These are phyloP conservation scores for Aphidius gifuensis DNA, from an alignment of 1,140 invertebrate genomes.

Conservation along the genomic window DNA sequence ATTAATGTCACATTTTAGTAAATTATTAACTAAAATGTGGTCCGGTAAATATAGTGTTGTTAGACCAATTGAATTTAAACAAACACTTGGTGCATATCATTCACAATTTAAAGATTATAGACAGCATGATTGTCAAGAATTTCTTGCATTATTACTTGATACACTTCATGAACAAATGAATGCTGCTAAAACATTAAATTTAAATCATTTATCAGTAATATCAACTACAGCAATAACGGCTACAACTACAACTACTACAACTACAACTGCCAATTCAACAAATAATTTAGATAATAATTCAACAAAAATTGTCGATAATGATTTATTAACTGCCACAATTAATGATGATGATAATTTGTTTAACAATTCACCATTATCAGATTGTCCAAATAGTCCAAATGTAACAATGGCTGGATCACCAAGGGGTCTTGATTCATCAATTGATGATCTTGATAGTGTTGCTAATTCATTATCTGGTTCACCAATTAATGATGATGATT, in stretches of 20 bases:
- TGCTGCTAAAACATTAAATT: slow-evolving; percentile 44
- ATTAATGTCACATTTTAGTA: slow-evolving; percentile 58
- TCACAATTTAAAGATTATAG: slow-evolving; percentile 65
- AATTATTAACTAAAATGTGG: slow-evolving; percentile 64
- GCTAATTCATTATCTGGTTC: slow-evolving; percentile 45
- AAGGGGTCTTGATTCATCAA: slow-evolving; percentile 45
- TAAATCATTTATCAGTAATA: slow-evolving; percentile 34
- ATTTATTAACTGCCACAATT: slow-evolving; percentile 37
- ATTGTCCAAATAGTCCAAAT: slow-evolving; percentile 47
- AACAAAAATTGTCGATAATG: slow-evolving; percentile 28
- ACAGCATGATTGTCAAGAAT: slow-evolving; percentile 76
- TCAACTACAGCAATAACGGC: slow-evolving; percentile 26
- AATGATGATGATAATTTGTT: slow-evolving; percentile 39
- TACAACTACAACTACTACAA: slow-evolving; percentile 46
- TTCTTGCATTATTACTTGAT: slow-evolving; percentile 66
- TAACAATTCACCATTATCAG: slow-evolving; percentile 39
- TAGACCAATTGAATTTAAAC: slow-evolving; percentile 63
- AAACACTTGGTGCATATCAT: slow-evolving; percentile 61
- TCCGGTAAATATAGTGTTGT: slow-evolving; percentile 60
- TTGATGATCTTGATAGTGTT: slow-evolving; percentile 44
- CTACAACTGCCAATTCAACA: slow-evolving; percentile 46
- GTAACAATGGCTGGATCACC: slow-evolving; percentile 48
- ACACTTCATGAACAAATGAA: slow-evolving; percentile 69
- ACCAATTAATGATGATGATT: slow-evolving; percentile 44
- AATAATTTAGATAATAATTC: slow-evolving; percentile 39